Percentiles rank a stretch among this genome's conserved stretches.
Evolutionary conservation across 2,888 invertebrate species (phyloP).

Genomic region (Rapana venosa): DNA sequence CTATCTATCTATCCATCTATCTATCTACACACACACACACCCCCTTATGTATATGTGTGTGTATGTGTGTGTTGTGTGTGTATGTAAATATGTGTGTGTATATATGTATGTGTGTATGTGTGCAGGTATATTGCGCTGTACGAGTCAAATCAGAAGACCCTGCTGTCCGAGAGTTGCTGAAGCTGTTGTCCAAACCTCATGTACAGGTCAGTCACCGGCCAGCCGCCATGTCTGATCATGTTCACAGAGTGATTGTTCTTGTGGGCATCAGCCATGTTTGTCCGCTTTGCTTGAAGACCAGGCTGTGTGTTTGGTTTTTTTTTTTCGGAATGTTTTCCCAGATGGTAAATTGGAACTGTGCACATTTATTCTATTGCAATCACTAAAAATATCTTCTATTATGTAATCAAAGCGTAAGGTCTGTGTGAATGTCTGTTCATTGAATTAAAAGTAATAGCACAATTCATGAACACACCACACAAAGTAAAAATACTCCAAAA

Average conservation of each 20-base stretch:
- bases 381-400: too few species aligned
- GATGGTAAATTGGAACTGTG: too few species aligned
- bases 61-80: neutral
- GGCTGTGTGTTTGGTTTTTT: neutral
- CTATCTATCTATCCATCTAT: too few species aligned
- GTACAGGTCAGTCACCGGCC: slow-evolving; percentile 80
- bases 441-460: too few species aligned
- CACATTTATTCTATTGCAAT: too few species aligned
- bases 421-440: neutral
- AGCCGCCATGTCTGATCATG: too few species aligned
- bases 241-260: too few species aligned
- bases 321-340: too few species aligned
- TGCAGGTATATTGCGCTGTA: slow-evolving; percentile 55
- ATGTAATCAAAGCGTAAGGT: neutral
- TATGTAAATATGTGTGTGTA: neutral
- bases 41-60: neutral
- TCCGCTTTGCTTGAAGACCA: neutral
- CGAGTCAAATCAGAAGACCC: slow-evolving; percentile 53
- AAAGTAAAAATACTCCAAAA: too few species aligned
- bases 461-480: too few species aligned
- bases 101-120: neutral
- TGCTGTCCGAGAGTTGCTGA: slow-evolving; percentile 87
- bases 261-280: neutral
- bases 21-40: too few species aligned
- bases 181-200: slow-evolving; percentile 87